These are phyloP conservation scores for Galeopsomyia nigrocyanea DNA, from an alignment of 2,888 invertebrate species.

Conservation along the genomic window DNA sequence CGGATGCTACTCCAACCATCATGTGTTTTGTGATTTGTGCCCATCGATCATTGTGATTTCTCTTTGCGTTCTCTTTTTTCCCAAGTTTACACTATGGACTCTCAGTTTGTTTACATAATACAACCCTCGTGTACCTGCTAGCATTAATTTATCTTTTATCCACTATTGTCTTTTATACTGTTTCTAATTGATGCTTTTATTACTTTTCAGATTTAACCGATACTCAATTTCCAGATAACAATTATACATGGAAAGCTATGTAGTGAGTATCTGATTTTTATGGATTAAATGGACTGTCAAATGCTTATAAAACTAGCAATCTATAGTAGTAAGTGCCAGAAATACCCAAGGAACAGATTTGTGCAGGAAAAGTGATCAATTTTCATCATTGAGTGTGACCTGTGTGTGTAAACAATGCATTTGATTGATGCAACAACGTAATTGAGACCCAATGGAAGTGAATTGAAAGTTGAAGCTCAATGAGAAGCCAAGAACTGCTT, in stretches of 20 bases:
- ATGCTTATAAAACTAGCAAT: slow-evolving; percentile 1
- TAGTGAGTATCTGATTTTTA: slow-evolving; percentile 71
- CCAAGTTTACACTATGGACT: too few relatives aligned
- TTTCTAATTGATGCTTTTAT: slow-evolving; percentile 44
- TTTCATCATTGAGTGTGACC: slow-evolving; percentile 2
- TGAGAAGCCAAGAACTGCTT: background rate
- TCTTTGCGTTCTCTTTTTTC: too few relatives aligned
- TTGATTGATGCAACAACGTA: background rate
- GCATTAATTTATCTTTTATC: background rate
- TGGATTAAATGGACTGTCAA: background rate
- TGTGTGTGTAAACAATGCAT: slow-evolving; percentile 8
- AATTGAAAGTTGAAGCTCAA: background rate
- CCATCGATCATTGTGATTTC: too few relatives aligned
- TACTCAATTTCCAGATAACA: slow-evolving; percentile 66
- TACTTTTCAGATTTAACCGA: slow-evolving; percentile 61
- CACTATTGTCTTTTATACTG: background rate
- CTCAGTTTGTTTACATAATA: too few relatives aligned
- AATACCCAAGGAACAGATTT: slow-evolving; percentile 6
- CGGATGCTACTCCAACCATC: background rate
- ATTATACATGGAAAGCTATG: slow-evolving; percentile 71
- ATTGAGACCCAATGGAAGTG: background rate
- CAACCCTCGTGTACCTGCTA: too few relatives aligned
- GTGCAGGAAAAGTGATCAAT: background rate
- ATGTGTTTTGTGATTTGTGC: too few relatives aligned
- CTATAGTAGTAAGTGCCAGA: slow-evolving; percentile 26